These are phyloP conservation scores for Nineta flava DNA, from an alignment of 2,888 invertebrate species.

Conservation along the genomic window DNA sequence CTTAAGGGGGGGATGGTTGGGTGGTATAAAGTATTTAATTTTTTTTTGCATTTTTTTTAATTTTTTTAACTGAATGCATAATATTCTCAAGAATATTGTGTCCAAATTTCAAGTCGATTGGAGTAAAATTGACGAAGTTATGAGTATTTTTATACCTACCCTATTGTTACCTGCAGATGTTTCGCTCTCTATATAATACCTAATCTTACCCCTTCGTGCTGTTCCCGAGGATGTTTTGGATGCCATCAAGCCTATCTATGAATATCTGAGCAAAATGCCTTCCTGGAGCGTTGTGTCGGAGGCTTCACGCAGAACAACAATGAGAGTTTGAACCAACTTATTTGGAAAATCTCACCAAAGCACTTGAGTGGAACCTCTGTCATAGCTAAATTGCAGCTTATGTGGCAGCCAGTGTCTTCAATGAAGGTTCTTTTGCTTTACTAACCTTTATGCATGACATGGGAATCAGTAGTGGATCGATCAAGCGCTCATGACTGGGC, in stretches of 20 bases:
- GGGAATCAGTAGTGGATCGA: too few species aligned
- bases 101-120: too few species aligned
- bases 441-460: neutral
- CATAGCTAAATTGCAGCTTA: constrained; percentile 11
- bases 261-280: constrained; percentile 17
- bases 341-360: constrained; percentile 18
- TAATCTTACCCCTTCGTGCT: too few species aligned
- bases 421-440: constrained; percentile 8
- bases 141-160: too few species aligned
- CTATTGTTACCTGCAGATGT: too few species aligned
- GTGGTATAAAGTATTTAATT: too few species aligned
- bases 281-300: constrained; percentile 18
- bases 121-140: too few species aligned
- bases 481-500: neutral
- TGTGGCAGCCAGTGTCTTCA: constrained; percentile 9
- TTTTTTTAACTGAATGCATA: too few species aligned
- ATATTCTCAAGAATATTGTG: too few species aligned
- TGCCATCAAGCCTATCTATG: constrained; percentile 17
- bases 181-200: too few species aligned
- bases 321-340: constrained; percentile 19
- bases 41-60: too few species aligned
- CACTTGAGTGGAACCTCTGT: constrained; percentile 5
- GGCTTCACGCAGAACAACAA: constrained; percentile 21
- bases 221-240: constrained; percentile 12
- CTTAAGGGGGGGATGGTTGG: too few species aligned